Evolutionary conservation across 2,113 vertebrate species (phyloP).

Genomic region (Morone saxatilis): DNA sequence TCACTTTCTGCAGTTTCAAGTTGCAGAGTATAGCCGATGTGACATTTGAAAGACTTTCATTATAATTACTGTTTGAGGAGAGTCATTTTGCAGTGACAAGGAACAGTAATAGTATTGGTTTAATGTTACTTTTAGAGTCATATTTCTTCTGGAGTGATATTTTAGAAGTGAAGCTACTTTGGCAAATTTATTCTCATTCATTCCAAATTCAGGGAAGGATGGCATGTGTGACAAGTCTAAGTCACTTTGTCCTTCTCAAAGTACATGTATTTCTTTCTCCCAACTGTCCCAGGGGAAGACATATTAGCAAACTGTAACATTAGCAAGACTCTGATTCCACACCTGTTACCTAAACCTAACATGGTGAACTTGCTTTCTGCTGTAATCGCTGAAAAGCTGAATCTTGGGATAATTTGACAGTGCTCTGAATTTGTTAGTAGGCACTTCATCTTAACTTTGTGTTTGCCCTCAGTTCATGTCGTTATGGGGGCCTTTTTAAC

Average conservation of each 20-base stretch:
- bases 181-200: conserved; percentile 20
- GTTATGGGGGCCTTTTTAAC: neutral
- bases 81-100: conserved; percentile 28
- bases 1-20: conserved; percentile 17
- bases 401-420: neutral
- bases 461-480: neutral
- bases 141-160: conserved; percentile 31
- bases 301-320: neutral
- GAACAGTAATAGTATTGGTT: conserved; percentile 38
- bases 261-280: neutral
- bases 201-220: conserved; percentile 19
- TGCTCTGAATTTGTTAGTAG: neutral
- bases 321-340: neutral
- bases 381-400: neutral
- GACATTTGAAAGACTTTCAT: conserved; percentile 54
- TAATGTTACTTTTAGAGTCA: conserved; percentile 33
- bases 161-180: conserved; percentile 40
- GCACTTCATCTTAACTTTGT: neutral
- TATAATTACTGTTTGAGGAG: conserved; percentile 53
- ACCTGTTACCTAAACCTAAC: neutral
- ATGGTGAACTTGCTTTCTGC: neutral
- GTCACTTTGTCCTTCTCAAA: conserved; percentile 23
- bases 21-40: conserved; percentile 20
- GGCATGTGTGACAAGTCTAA: conserved; percentile 16
- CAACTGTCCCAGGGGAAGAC: neutral